phyloP scores from a whole-genome alignment of 1,140 invertebrate genomes.

The Pachypeltis micranthus region DNA sequence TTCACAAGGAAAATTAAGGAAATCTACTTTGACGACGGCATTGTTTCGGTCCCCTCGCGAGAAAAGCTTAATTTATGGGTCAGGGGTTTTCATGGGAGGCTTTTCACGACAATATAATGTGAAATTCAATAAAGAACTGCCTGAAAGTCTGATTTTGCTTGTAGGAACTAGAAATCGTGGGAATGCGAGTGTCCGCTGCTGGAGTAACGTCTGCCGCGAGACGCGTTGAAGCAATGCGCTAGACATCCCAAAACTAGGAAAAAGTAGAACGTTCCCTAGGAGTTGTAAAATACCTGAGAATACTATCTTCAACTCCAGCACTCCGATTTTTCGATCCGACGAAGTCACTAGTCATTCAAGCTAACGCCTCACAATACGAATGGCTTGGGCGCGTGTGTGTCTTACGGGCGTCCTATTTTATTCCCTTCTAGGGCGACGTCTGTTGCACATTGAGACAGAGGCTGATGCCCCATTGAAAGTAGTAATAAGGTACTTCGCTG shows the following conservation, averaged over 20 bases:
- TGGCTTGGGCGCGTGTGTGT: conserved; percentile 26
- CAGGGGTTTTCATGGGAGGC: conserved; percentile 25
- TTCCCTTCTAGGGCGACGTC: conserved; percentile 32
- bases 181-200: conserved; percentile 24
- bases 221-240: neutral
- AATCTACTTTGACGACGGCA: neutral
- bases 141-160: neutral
- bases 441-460: conserved; percentile 15
- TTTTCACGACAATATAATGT: conserved; percentile 26
- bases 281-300: conserved; percentile 30
- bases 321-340: conserved; percentile 27
- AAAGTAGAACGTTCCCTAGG: conserved; percentile 26
- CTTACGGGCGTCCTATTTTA: conserved; percentile 30
- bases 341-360: conserved; percentile 26
- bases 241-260: neutral
- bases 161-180: neutral
- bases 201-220: conserved; percentile 28
- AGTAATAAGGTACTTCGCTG: neutral
- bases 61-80: conserved; percentile 10
- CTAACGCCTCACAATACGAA: conserved; percentile 30
- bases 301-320: conserved; percentile 22
- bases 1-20: conserved; percentile 20
- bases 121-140: neutral
- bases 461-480: neutral
- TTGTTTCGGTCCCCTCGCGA: neutral